Base-by-base conservation (phyloP, 2,888 invertebrate species). In the Morinoia aosen region DNA sequence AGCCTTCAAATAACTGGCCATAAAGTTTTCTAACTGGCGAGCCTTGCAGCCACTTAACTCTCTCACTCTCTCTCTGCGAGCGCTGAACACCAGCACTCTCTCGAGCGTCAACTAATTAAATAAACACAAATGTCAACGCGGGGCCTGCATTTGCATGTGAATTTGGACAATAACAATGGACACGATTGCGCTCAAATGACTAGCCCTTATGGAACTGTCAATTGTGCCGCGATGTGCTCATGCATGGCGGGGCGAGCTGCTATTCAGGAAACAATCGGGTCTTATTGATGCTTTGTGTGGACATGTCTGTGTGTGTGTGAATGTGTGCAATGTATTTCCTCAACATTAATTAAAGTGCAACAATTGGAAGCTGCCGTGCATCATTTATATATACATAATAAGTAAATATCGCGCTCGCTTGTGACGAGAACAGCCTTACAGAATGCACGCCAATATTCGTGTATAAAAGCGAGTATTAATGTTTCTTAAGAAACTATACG, bases 1-100 rank as follows among this genome's bases (percentile, higher is more conserved):
- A 58, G 91, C 57, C 39, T 94, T 88, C 95, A 88, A 76, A 88
- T 95, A 95, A 88, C 95, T 95, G 88, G 76, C 95, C 96, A n/a
- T 88, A 39, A 58, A 76, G 12, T 58, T 40, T 57, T 91, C 91
- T 12, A 58, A 64, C 56, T 88, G 93, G 64, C 95, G 57, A 91
- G 56, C 88, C 57, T 19, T 40, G 91, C 61, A 57, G 91, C 57
- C 90, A 93, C 93, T 93, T 93, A 93, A 93, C 57, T 93, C 93
- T 93, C 93, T 93, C 93, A 57, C 93, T 57, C 39, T 48, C 57
- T 57, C 93, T 93, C 48, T 48, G 1, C 11, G 16, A 93, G 93
- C 93, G 57, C 33, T 93, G 57, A 93, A 57, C 93, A 93, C 58
- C 93, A 33, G 14, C 93, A 16, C 58, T 57, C 57, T 57, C 93